A percentile compares a stretch with the other conserved stretches of the same genome.
These are phyloP conservation scores for Oplegnathus fasciatus DNA, from an alignment of 2,113 vertebrate genomes.

Conservation along the genomic window DNA sequence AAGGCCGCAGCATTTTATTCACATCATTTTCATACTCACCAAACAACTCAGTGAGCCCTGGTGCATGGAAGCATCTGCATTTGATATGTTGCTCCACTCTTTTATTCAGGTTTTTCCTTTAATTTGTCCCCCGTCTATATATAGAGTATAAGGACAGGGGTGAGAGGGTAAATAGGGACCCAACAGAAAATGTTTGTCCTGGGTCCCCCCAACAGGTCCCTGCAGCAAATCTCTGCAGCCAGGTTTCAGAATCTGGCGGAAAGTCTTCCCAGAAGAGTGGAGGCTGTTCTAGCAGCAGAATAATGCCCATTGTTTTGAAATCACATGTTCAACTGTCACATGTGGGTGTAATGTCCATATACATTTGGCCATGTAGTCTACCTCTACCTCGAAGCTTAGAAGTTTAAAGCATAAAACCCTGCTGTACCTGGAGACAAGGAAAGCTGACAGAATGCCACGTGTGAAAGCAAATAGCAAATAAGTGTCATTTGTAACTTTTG, in stretches of 20 bases:
- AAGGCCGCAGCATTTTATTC: too few species aligned
- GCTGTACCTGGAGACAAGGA: neutral
- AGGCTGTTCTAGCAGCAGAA: neutral
- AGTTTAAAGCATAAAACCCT: neutral
- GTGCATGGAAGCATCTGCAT: too few species aligned
- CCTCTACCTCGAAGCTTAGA: neutral
- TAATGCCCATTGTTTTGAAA: neutral
- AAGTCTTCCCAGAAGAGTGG: neutral
- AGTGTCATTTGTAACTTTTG: constrained; percentile 57
- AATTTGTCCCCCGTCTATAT: too few species aligned
- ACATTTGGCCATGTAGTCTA: neutral
- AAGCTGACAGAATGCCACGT: neutral
- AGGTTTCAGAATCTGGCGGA: neutral
- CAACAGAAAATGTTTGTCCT: neutral
- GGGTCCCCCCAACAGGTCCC: neutral
- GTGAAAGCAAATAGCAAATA: constrained; percentile 49
- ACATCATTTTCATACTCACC: too few species aligned
- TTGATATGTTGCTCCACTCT: too few species aligned
- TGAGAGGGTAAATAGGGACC: neutral
- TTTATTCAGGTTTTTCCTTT: too few species aligned
- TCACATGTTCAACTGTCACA: neutral
- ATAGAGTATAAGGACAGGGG: neutral
- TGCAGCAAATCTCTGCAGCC: neutral
- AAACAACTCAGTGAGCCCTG: too few species aligned
- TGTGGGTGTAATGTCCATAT: neutral